Percentiles rank a stretch among this genome's conserved stretches.
Conservation (phyloP, 2,888 invertebrate genomes). For the Furcula furcula region DNA sequence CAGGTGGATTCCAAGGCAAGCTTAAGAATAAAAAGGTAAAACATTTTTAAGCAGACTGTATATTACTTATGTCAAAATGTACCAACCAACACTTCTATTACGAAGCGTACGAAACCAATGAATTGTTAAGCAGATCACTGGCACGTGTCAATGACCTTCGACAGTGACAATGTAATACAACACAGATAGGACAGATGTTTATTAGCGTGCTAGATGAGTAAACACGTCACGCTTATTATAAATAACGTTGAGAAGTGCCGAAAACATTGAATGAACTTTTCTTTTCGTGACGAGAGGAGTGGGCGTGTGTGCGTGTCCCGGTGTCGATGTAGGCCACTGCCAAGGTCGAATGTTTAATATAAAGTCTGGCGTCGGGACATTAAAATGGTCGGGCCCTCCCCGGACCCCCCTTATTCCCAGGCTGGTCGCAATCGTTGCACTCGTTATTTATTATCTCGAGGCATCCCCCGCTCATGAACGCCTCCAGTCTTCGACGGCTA, state of each 20-base stretch:
- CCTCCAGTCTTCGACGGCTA: conserved; percentile 43
- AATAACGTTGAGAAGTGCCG: conserved; percentile 67
- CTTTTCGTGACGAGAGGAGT: conserved; percentile 73
- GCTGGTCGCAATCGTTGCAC: conserved; percentile 79
- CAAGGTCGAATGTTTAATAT: conserved; percentile 82
- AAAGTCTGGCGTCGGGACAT: conserved; percentile 81
- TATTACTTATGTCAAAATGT: too few species aligned
- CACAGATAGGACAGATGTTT: conserved; percentile 45
- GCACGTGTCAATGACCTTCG: conserved; percentile 40
- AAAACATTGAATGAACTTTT: conserved; percentile 74
- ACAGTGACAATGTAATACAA: conserved; percentile 44
- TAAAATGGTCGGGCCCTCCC: conserved; percentile 80
- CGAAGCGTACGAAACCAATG: too few species aligned
- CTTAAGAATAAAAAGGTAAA: too few species aligned
- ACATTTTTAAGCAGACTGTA: too few species aligned
- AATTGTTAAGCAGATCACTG: too few species aligned
- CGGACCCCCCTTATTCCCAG: conserved; percentile 65
- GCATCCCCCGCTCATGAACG: conserved; percentile 60
- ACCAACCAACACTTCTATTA: too few species aligned
- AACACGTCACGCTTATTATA: conserved; percentile 70
- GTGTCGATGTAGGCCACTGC: conserved; percentile 80
- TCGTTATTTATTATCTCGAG: conserved; percentile 79
- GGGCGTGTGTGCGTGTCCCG: conserved; percentile 77
- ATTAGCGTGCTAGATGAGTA: conserved; percentile 55
- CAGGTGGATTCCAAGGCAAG: too few species aligned